Evolutionary conservation across 2,888 invertebrate genomes (phyloP).

Genomic region (Stegana nigrithorax): DNA sequence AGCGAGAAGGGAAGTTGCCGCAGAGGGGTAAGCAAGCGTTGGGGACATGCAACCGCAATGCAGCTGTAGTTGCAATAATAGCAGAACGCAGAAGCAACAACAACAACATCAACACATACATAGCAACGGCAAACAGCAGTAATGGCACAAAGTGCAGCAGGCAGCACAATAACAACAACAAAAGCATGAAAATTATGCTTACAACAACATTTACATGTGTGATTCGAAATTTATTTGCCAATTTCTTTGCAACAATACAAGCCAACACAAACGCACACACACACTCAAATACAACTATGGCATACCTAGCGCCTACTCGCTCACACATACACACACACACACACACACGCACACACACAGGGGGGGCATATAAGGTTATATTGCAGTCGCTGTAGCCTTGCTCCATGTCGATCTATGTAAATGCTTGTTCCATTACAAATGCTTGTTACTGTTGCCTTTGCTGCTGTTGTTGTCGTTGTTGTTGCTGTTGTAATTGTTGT

Average conservation of each 20-base stretch:
- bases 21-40: slow-evolving; percentile 19
- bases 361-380: too few species aligned
- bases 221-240: slow-evolving; percentile 39
- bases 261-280: slow-evolving; percentile 20
- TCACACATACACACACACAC: too few species aligned
- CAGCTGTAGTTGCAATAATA: slow-evolving; percentile 14
- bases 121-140: slow-evolving; percentile 23
- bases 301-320: too few species aligned
- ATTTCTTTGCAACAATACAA: slow-evolving; percentile 40
- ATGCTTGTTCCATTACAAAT: background rate
- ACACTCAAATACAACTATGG: background rate
- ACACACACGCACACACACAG: too few species aligned
- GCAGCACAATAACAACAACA: slow-evolving; percentile 31
- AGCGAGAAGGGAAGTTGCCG: slow-evolving; percentile 13
- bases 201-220: slow-evolving; percentile 60
- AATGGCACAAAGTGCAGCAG: slow-evolving; percentile 34
- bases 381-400: too few species aligned
- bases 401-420: background rate
- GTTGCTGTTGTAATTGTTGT: background rate
- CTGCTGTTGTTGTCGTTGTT: slow-evolving; percentile 1
- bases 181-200: slow-evolving; percentile 62
- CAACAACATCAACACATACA: slow-evolving; percentile 39
- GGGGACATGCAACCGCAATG: slow-evolving; percentile 23
- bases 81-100: slow-evolving; percentile 16
- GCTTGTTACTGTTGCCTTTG: background rate